phyloP scores from a whole-genome alignment of 2,888 invertebrate species.

The Augiades crinisus region DNA sequence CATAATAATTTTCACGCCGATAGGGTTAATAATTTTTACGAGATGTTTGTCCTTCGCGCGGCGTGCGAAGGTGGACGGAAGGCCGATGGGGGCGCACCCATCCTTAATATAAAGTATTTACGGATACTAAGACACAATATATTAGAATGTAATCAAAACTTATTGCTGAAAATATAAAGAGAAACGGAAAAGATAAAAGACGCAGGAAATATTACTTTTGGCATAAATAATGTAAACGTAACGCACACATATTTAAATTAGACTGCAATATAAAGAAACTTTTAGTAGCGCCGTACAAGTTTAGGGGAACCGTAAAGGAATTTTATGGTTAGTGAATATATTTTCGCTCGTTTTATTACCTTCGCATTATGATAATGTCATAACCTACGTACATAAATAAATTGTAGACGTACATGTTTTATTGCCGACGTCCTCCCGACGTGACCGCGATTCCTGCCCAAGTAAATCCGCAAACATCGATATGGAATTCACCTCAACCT shows the following conservation, averaged over 20 bases:
- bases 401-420: conserved; percentile 55
- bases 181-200: not conserved
- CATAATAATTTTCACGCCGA: conserved; percentile 35
- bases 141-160: not conserved
- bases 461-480: conserved; percentile 16
- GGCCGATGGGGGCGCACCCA: conserved; percentile 47
- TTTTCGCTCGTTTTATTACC: conserved; percentile 54
- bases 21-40: conserved; percentile 46
- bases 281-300: conserved; percentile 23
- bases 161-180: not conserved
- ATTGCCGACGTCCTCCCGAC: conserved; percentile 40
- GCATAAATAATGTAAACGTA: not conserved
- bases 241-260: not conserved
- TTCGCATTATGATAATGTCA: conserved; percentile 58
- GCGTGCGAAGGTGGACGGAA: conserved; percentile 43
- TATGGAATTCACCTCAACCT: conserved; percentile 16
- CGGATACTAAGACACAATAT: conserved; percentile 31
- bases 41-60: conserved; percentile 37
- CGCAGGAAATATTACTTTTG: not conserved
- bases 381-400: conserved; percentile 54
- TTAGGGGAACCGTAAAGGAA: conserved; percentile 38
- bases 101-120: conserved; percentile 46
- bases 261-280: not conserved
- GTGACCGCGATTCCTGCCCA: conserved; percentile 28
- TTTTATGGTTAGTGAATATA: conserved; percentile 53